Evolutionary conservation across 2,113 vertebrate genomes (phyloP).

Genomic region (Pogonocichla stellata): DNA sequence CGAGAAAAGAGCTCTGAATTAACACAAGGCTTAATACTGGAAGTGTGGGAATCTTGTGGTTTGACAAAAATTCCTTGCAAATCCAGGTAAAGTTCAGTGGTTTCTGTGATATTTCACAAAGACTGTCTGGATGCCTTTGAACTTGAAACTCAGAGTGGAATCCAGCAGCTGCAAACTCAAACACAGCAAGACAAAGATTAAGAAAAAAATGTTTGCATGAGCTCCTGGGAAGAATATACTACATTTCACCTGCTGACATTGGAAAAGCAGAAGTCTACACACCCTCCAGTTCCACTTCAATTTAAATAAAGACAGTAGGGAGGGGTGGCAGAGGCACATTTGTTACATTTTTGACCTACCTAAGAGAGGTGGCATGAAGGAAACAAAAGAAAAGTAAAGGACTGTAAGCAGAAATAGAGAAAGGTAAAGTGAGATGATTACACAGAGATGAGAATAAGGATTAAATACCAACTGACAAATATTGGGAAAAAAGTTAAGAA

Average conservation of each 20-base stretch:
- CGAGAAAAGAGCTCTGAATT: neutral
- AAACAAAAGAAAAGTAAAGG: neutral
- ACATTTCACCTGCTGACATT: neutral
- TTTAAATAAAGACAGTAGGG: neutral
- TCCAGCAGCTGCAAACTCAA: slow-evolving; percentile 28
- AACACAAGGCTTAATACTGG: neutral
- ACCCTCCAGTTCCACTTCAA: neutral
- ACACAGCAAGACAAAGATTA: slow-evolving; percentile 6
- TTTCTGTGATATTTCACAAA: slow-evolving; percentile 23
- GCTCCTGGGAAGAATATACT: neutral
- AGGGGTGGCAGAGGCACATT: neutral
- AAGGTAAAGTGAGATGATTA: neutral
- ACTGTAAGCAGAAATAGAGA: neutral
- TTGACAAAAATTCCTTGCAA: slow-evolving; percentile 17
- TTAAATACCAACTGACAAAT: neutral
- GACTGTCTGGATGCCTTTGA: slow-evolving; percentile 9
- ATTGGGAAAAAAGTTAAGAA: neutral
- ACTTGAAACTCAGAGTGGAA: slow-evolving; percentile 26
- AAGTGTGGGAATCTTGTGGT: neutral
- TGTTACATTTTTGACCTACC: neutral
- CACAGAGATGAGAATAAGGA: neutral
- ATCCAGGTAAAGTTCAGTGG: slow-evolving; percentile 41
- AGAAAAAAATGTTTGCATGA: neutral
- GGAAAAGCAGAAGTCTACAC: neutral
- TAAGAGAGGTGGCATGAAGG: neutral